These are phyloP conservation scores for Cataglyphis livida DNA, from an alignment of 2,888 invertebrate species.

Conservation along the genomic window DNA sequence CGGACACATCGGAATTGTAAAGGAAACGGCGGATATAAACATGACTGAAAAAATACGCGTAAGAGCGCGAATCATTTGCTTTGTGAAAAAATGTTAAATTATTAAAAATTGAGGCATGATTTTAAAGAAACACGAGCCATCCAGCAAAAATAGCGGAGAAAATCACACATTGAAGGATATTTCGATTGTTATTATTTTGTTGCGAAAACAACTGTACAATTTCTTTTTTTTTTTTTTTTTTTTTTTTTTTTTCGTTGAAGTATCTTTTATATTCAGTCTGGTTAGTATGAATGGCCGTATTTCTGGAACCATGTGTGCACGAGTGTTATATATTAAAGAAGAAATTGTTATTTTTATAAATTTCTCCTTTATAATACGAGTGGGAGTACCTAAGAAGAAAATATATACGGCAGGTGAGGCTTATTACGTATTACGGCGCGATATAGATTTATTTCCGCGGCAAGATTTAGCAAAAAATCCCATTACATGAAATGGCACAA, in stretches of 20 bases:
- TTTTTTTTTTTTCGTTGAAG: neutral
- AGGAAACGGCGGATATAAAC: slow-evolving; percentile 23
- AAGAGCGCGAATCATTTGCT: neutral
- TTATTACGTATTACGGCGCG: neutral
- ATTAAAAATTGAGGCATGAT: neutral
- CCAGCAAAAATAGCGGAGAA: neutral
- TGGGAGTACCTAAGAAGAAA: neutral
- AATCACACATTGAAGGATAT: slow-evolving; percentile 23
- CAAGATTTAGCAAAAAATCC: neutral
- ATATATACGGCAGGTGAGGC: neutral
- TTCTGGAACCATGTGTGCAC: neutral
- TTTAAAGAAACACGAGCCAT: slow-evolving; percentile 32
- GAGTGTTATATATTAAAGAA: neutral
- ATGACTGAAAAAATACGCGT: neutral
- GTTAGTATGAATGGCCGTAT: slow-evolving; percentile 5
- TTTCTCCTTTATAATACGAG: neutral
- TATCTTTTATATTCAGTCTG: slow-evolving; percentile 15
- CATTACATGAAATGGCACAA: neutral
- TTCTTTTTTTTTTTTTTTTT: neutral
- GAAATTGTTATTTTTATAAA: slow-evolving; percentile 43
- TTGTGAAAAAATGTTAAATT: slow-evolving; percentile 11
- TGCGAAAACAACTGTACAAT: neutral
- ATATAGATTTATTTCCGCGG: slow-evolving; percentile 9
- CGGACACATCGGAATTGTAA: slow-evolving; percentile 22
- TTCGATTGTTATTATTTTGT: neutral